These are phyloP conservation scores for Lagodon rhomboides DNA, from an alignment of 2,797 vertebrate genomes.

Conservation along the genomic window DNA sequence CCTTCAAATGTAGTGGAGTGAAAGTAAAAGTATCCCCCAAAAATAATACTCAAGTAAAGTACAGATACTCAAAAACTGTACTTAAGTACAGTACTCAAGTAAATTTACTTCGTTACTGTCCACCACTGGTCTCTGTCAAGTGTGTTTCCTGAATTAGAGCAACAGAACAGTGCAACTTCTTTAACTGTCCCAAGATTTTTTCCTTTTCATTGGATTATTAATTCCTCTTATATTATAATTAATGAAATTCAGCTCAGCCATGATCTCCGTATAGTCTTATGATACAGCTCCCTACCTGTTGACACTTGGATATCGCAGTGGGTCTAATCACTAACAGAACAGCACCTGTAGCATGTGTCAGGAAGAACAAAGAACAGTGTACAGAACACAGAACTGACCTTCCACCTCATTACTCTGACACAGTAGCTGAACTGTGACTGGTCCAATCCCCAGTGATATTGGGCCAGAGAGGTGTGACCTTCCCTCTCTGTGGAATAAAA, in stretches of 20 bases:
- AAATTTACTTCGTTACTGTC: too few species aligned
- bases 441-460: neutral
- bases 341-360: neutral
- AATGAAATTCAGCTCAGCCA: neutral
- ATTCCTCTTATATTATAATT: too few species aligned
- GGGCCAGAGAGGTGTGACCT: constrained; percentile 3
- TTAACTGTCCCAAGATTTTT: too few species aligned
- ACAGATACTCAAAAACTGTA: too few species aligned
- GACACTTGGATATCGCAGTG: neutral
- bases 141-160: too few species aligned
- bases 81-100: too few species aligned
- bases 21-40: too few species aligned
- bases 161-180: too few species aligned
- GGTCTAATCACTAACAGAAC: neutral
- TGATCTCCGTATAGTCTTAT: neutral
- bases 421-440: neutral
- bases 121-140: too few species aligned
- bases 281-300: neutral
- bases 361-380: neutral
- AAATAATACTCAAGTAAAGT: too few species aligned
- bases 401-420: neutral
- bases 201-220: too few species aligned
- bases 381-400: neutral
- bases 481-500: neutral
- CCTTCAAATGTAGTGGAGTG: too few species aligned